Evolutionary conservation across 2,113 vertebrate species (phyloP), one percentile per base, ranked within the genome.

Genomic region (Castor canadensis): DNA sequence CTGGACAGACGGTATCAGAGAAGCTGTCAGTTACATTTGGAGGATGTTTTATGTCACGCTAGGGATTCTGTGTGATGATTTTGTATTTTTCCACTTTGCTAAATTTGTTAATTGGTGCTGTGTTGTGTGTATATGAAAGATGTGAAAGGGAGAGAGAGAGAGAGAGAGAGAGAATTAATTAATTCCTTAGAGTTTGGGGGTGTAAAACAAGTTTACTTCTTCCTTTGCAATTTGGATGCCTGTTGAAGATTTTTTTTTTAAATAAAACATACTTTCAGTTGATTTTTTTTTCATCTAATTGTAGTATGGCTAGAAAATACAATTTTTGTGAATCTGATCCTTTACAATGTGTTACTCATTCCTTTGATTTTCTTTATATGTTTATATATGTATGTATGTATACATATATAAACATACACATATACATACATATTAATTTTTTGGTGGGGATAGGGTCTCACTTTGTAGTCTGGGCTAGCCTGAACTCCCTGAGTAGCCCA

Each of bases 41-140:
- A 94, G 62, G 10, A 28, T 32, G 26, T 79, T 84, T 87, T 67
- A 77, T 82, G 38, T n/a, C 58, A 35, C 60, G 13, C 0, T 84
- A 58, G 84, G 22, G 24, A 73, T 19, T 85, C 49, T 85, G 35
- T 38, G 8, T 83, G 24, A n/a, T n/a, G 66, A 32, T 24, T 93
- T 71, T 95, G 3, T 82, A 45, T 93, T 19, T 95, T 84, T 85
- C 22, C 73, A 94, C 22, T 93, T 82, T 38, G 17, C 43, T 84
- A 5, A 30, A 83, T 92, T 76, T 95, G 6, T 19, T 45, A 75
- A 32, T 15, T 47, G 49, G 38, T 20, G n/a, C n/a, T n/a, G n/a
- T n/a, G n/a, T n/a, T n/a, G n/a, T n/a, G n/a, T n/a, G n/a, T n/a
- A n/a, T n/a, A n/a, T n/a, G n/a, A n/a, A n/a, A n/a, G n/a, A n/a